phyloP scores from a whole-genome alignment of 2,888 invertebrate genomes.

The Agelastica alni region DNA sequence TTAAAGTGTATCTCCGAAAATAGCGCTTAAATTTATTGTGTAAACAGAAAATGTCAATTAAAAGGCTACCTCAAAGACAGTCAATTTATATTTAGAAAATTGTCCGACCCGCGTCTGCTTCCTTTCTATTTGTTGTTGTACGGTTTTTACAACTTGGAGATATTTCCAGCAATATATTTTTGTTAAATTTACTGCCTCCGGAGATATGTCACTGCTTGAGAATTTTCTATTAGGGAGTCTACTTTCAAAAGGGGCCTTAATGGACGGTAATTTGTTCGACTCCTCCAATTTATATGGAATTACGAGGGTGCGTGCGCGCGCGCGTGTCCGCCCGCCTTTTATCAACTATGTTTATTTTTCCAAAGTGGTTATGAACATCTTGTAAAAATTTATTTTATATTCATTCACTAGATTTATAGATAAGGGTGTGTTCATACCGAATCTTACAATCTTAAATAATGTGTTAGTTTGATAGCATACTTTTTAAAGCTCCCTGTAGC shows the following conservation, averaged over 20 bases:
- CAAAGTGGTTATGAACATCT: slow-evolving; percentile 14
- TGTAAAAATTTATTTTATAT: neutral
- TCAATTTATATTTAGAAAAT: slow-evolving; percentile 35
- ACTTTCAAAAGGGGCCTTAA: slow-evolving; percentile 20
- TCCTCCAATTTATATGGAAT: slow-evolving; percentile 17
- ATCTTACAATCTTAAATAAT: too few species aligned
- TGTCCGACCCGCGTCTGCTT: slow-evolving; percentile 29
- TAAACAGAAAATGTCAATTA: slow-evolving; percentile 37
- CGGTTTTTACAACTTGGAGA: slow-evolving; percentile 27
- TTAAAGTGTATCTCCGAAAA: slow-evolving; percentile 33
- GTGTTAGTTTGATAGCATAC: too few species aligned
- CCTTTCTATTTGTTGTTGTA: slow-evolving; percentile 25
- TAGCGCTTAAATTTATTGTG: slow-evolving; percentile 35
- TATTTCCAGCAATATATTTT: slow-evolving; percentile 31
- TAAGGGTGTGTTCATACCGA: too few species aligned
- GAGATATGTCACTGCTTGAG: slow-evolving; percentile 22
- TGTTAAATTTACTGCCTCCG: slow-evolving; percentile 27
- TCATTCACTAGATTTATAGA: too few species aligned
- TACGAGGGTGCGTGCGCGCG: slow-evolving; percentile 6
- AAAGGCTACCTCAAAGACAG: slow-evolving; percentile 33
- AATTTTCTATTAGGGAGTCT: slow-evolving; percentile 22
- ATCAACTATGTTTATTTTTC: slow-evolving; percentile 10
- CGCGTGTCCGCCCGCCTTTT: too few species aligned
- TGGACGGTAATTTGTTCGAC: slow-evolving; percentile 23
- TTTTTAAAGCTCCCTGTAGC: too few species aligned